Conservation (phyloP, 2,888 invertebrate species). For the Cheilosia impressa region DNA sequence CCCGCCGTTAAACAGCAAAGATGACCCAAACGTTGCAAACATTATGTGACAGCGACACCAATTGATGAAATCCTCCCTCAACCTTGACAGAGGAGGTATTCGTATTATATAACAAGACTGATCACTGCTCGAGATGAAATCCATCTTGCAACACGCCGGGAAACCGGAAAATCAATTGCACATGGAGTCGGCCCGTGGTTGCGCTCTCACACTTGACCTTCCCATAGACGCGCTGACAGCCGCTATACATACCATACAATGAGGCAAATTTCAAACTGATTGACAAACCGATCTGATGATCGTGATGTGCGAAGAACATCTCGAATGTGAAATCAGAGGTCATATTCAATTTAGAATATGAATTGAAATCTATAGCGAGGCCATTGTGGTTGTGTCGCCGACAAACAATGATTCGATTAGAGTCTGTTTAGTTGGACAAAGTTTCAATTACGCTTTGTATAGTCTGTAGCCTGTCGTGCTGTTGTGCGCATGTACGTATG, state of each 20-base stretch:
- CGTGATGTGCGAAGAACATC: constrained; percentile 63
- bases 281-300: constrained; percentile 45
- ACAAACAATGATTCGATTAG: constrained; percentile 67
- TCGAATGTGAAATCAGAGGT: constrained; percentile 69
- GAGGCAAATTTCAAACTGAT: constrained; percentile 49
- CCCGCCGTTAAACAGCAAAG: constrained; percentile 16
- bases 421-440: constrained; percentile 55
- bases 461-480: background rate
- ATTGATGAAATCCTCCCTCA: background rate
- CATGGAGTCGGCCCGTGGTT: constrained; percentile 25
- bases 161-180: constrained; percentile 65
- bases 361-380: constrained; percentile 70
- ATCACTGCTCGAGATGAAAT: background rate
- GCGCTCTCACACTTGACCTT: constrained; percentile 62
- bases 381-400: constrained; percentile 63
- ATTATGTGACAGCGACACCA: background rate
- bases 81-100: background rate
- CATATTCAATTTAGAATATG: constrained; percentile 67
- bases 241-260: constrained; percentile 33
- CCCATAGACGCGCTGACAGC: constrained; percentile 1
- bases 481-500: background rate
- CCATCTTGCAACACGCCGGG: background rate
- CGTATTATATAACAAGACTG: constrained; percentile 14
- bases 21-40: constrained; percentile 3
- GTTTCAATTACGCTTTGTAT: constrained; percentile 56